A percentile compares a stretch with the other conserved stretches of the same genome.
Conservation (phyloP, 2,797 vertebrate species). For the Myotis pilosus region DNA sequence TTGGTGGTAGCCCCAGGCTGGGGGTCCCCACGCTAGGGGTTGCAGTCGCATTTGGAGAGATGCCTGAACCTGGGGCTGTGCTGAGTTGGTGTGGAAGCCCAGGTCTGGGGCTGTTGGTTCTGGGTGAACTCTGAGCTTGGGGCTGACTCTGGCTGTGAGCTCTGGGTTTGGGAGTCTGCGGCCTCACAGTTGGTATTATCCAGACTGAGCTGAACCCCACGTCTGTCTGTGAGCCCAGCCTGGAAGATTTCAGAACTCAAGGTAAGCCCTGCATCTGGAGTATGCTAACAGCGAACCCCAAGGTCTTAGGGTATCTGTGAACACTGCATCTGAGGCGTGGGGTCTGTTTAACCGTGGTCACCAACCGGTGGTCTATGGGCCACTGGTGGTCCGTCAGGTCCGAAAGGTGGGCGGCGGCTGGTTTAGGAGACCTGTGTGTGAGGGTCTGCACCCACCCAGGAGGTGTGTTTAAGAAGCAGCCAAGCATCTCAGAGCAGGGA, state of each 20-base stretch:
- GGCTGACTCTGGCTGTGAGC: neutral
- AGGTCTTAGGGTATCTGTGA: neutral
- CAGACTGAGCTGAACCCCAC: neutral
- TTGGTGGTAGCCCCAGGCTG: neutral
- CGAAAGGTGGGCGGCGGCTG: too few relatives aligned
- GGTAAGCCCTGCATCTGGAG: neutral
- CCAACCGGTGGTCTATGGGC: too few relatives aligned
- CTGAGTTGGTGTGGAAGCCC: neutral
- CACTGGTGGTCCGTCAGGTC: too few relatives aligned
- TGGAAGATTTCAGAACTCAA: neutral
- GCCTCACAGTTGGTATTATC: neutral
- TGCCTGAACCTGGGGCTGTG: neutral
- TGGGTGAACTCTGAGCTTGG: neutral
- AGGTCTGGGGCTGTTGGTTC: neutral
- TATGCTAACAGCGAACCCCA: neutral
- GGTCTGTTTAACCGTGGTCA: neutral
- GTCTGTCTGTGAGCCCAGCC: neutral
- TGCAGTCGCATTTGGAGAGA: neutral
- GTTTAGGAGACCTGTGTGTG: neutral
- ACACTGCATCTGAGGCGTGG: neutral
- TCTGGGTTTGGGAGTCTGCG: neutral
- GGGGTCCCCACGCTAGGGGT: too few relatives aligned
- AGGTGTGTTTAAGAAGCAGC: neutral
- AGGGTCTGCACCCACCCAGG: neutral
- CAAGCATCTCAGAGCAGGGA: neutral